phyloP scores from a whole-genome alignment of 2,888 invertebrate genomes.

The Monochamus alternatus region DNA sequence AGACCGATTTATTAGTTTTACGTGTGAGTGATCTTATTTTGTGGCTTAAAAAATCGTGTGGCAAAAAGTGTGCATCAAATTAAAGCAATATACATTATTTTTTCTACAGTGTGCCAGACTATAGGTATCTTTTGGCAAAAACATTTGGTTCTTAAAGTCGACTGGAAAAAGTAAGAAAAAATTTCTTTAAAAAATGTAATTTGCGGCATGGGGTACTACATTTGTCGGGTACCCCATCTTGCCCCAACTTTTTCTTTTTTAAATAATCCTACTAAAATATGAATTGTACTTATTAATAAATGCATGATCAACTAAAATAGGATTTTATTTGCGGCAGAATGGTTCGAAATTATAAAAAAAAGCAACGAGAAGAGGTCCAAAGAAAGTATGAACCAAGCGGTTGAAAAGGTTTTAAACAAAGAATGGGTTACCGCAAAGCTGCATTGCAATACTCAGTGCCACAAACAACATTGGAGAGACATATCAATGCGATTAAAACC shows the following conservation, averaged over 20 bases:
- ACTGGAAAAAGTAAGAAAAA: not conserved
- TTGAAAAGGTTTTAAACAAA: constrained; percentile 33
- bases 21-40: constrained; percentile 3
- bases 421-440: constrained; percentile 31
- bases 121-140: not conserved
- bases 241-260: not conserved
- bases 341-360: not conserved
- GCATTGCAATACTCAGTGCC: constrained; percentile 24
- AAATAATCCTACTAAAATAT: not conserved
- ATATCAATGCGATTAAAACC: constrained; percentile 5
- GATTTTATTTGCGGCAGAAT: not conserved
- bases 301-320: not conserved
- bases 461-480: constrained; percentile 19
- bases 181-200: not conserved
- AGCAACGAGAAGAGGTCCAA: constrained; percentile 13
- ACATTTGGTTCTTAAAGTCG: not conserved
- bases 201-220: constrained; percentile 18
- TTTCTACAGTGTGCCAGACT: not conserved
- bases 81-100: not conserved
- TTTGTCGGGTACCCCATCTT: constrained; percentile 7
- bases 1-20: not conserved
- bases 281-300: not conserved
- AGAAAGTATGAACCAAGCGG: constrained; percentile 30
- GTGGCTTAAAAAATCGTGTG: not conserved
- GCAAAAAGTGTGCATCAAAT: not conserved